Evolutionary conservation across 2,888 invertebrate species (phyloP).

Genomic region (Scelioninae gen. 1): DNA sequence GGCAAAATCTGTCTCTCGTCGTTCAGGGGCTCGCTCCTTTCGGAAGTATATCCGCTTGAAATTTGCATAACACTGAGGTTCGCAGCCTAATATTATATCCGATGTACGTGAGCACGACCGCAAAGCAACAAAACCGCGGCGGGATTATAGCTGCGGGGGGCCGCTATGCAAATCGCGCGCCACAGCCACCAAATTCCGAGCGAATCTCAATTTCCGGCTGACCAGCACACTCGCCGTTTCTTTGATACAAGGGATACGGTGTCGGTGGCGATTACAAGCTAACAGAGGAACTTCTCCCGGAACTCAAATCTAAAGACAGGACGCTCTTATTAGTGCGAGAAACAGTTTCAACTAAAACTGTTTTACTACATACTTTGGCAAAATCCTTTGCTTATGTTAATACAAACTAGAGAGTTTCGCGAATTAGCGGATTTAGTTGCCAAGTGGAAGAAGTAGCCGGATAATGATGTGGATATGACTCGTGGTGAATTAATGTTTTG

Average conservation of each 20-base stretch:
- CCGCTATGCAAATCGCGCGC: slow-evolving; percentile 73
- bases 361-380: slow-evolving; percentile 14
- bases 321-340: slow-evolving; percentile 30
- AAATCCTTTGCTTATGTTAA: slow-evolving; percentile 4
- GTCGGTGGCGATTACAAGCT: slow-evolving; percentile 57
- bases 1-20: slow-evolving; percentile 51
- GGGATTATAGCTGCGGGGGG: slow-evolving; percentile 67
- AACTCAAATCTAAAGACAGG: slow-evolving; percentile 30
- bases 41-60: slow-evolving; percentile 72
- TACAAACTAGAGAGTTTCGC: background rate
- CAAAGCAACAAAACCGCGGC: slow-evolving; percentile 73
- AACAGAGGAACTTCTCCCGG: slow-evolving; percentile 45
- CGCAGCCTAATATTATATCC: slow-evolving; percentile 73
- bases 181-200: slow-evolving; percentile 70
- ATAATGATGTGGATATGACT: slow-evolving; percentile 33
- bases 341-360: slow-evolving; percentile 1
- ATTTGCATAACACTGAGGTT: slow-evolving; percentile 73
- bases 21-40: slow-evolving; percentile 53
- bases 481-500: slow-evolving; percentile 42
- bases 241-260: slow-evolving; percentile 62
- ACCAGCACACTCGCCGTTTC: slow-evolving; percentile 57
- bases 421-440: slow-evolving; percentile 33
- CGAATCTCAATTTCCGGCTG: slow-evolving; percentile 75
- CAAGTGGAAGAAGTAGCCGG: slow-evolving; percentile 32
- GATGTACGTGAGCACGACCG: slow-evolving; percentile 70